Evolutionary conservation across 2,888 invertebrate genomes (phyloP), one percentile per base, ranked within the genome.

Genomic region (Anodontia alba): DNA sequence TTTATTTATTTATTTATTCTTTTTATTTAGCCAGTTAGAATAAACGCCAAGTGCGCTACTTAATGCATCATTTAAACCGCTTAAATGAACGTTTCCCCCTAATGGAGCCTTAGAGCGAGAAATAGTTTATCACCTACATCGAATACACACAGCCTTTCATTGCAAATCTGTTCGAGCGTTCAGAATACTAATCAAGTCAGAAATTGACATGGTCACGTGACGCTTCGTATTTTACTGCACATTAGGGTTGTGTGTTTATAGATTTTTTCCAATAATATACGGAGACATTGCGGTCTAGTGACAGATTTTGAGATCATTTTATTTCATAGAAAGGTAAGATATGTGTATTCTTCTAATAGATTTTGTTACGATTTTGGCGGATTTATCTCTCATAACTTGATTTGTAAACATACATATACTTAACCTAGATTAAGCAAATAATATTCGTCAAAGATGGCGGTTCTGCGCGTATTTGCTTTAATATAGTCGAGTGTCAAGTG

Each of bases 341-440:
- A 15, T 46, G n/a, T 46, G 20, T 46, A 20, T 20, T 46, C n/a
- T n/a, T n/a, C n/a, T n/a, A n/a, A n/a, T 46, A 20, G 38, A 38
- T 8, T 38, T 38, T 38, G 38, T 8, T 38, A 38, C 12, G 38
- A 38, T 38, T 5, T 38, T 12, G 38, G 38, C 38, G 12, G 38
- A 38, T 12, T 38, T 38, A 38, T 38, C 38, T 5, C 38, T 38
- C 38, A 12, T 38, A 8, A 38, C 5, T 8, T 12, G 38, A 38
- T 38, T 38, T 38, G 7, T 23, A 26, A 54, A 26, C 23, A 26
- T 7, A 23, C 62, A 62, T 62, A 62, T 62, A 33, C 62, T 62
- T 62, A 62, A 62, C 62, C 62, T 62, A 62, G 33, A 62, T 62
- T 62, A 62, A 62, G 62, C 62, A 33, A 62, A 62, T 62, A 62